Evolutionary conservation across 2,888 invertebrate species (phyloP).

Genomic region (Drosophila bunnanda): DNA sequence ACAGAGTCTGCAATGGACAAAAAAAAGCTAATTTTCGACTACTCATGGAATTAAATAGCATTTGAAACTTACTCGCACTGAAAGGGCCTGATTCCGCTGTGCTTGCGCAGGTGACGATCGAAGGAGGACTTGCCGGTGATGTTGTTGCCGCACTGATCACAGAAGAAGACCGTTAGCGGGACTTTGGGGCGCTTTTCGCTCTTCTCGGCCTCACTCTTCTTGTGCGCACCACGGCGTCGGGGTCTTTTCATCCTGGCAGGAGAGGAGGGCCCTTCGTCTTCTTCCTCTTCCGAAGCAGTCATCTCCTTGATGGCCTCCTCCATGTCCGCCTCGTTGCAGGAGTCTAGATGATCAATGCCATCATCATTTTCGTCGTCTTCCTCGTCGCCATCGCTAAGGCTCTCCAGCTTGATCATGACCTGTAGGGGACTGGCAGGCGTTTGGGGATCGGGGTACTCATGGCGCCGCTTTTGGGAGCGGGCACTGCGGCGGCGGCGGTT

Average conservation of each 20-base stretch:
- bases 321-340: conserved; percentile 25
- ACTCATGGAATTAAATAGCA: neutral
- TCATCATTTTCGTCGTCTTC: conserved; percentile 53
- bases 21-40: no score
- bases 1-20: conserved; percentile 59
- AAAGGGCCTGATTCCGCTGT: conserved; percentile 78
- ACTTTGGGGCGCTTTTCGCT: conserved; percentile 46
- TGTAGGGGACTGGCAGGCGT: conserved; percentile 46
- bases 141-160: conserved; percentile 80
- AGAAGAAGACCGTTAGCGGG: conserved; percentile 68
- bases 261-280: conserved; percentile 16
- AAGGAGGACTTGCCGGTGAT: conserved; percentile 78
- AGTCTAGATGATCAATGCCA: conserved; percentile 58
- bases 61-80: conserved; percentile 77
- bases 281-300: conserved; percentile 28
- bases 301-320: conserved; percentile 25
- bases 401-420: conserved; percentile 59
- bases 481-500: conserved; percentile 50
- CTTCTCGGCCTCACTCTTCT: neutral
- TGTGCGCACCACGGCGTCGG: conserved; percentile 13
- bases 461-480: conserved; percentile 23
- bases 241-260: conserved; percentile 19
- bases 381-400: conserved; percentile 16
- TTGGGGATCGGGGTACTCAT: neutral
- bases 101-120: conserved; percentile 76